phyloP scores from a whole-genome alignment of 2,113 vertebrate genomes.

The Motacilla alba region DNA sequence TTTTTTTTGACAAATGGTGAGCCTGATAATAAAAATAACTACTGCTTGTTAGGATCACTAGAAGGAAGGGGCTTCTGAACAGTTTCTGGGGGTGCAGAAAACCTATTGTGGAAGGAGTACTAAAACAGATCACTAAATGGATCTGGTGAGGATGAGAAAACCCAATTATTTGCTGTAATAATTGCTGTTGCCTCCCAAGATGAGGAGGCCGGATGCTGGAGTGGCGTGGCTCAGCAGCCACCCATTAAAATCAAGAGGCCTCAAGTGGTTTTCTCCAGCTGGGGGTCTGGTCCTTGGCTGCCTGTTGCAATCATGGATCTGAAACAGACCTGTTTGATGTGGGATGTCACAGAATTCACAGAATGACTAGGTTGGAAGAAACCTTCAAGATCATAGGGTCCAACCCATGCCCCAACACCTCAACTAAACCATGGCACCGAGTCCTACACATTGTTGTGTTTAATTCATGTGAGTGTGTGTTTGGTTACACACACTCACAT shows the following conservation, averaged over 20 bases:
- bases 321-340: background rate
- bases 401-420: background rate
- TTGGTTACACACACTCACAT: background rate
- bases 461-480: background rate
- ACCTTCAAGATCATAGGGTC: background rate
- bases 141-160: background rate
- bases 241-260: background rate
- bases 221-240: background rate
- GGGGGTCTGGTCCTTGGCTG: background rate
- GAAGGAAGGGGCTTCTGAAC: background rate
- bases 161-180: slow-evolving; percentile 1
- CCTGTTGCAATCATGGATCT: background rate
- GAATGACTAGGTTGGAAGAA: background rate
- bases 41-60: background rate
- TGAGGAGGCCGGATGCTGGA: background rate
- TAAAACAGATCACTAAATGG: background rate
- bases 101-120: background rate
- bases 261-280: background rate
- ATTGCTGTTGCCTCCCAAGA: background rate
- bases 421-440: background rate
- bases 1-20: background rate
- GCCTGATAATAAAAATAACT: background rate
- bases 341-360: background rate
- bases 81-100: background rate
- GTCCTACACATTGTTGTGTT: background rate